Evolutionary conservation across 2,113 vertebrate genomes (phyloP), one percentile per base, ranked within the genome.

Genomic region (Dinomys branickii): DNA sequence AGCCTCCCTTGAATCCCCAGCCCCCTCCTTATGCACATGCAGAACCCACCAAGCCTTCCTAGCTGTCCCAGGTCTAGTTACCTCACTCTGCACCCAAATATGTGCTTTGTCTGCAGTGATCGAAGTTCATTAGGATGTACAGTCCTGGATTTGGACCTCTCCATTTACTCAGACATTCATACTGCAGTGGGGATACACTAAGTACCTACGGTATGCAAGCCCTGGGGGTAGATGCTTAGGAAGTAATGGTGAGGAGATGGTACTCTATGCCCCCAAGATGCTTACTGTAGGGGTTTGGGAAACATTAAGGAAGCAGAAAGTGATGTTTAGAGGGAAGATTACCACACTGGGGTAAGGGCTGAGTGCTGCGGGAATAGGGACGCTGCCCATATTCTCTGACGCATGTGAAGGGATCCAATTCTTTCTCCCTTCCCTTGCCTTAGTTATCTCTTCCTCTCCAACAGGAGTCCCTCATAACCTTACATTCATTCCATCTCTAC

Each of bases 311-410:
- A 17, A 88, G 5, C 12, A 94, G 73, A 1, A 80, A 86, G 26
- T 58, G 33, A 33, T 54, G 19, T 41, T 24, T n/a, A 16, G 17
- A 90, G 17, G 47, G 19, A 59, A 35, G 5, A 24, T 17, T 26
- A 9, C n/a, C 17, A 0, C 11, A 2, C 2, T 28, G 35, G 14
- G 9, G 54, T 8, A n/a, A 84, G 16, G 14, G 38, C 71, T 0
- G 2, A 59, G 33, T 8, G 11, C 73, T 84, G 13, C 8, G 30
- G 41, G 3, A 47, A 50, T 3, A 11, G 52, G 12, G 41, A 71
- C 30, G 47, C 2, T 20, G 20, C 8, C 33, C 14, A 7, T 77
- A 69, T 26, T 85, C 77, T 78, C 20, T 52, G 44, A n/a, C 7
- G 9, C 2, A 3, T 6, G 16, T 69, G 16, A 87, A 67, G 33